A percentile compares a stretch with the other conserved stretches of the same genome.
These are phyloP conservation scores for Noctua janthina DNA, from an alignment of 2,888 invertebrate species.

Conservation along the genomic window DNA sequence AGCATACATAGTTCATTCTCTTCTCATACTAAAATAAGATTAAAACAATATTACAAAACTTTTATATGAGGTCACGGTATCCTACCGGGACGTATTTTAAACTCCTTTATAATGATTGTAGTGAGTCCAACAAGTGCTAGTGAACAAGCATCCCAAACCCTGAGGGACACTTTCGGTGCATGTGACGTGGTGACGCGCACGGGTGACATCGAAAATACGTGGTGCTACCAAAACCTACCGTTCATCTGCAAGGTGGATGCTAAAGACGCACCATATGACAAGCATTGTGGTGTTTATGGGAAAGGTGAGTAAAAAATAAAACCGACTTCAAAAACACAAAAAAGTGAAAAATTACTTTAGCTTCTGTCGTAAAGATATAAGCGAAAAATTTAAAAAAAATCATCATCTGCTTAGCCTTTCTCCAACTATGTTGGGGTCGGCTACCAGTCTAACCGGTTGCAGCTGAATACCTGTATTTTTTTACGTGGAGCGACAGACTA, in stretches of 20 bases:
- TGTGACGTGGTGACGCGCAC: conserved; percentile 74
- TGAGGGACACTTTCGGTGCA: rapidly evolving
- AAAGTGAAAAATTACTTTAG: too few species aligned
- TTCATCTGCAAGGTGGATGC: conserved; percentile 82
- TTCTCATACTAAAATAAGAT: too few species aligned
- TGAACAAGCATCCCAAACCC: background rate
- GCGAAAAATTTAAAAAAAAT: too few species aligned
- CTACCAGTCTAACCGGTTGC: too few species aligned
- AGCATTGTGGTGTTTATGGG: conserved; percentile 74
- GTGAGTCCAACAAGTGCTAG: background rate
- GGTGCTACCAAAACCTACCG: conserved; percentile 69
- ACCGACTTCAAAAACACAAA: too few species aligned
- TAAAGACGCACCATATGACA: conserved; percentile 71
- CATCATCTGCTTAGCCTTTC: too few species aligned
- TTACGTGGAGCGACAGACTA: too few species aligned
- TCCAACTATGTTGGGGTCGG: too few species aligned
- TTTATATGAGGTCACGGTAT: background rate
- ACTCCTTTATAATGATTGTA: conserved; percentile 11
- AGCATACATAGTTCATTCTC: too few species aligned
- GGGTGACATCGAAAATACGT: conserved; percentile 66
- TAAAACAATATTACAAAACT: background rate
- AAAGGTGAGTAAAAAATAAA: conserved; percentile 66
- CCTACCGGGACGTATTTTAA: background rate
- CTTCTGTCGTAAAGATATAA: too few species aligned
- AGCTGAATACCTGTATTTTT: too few species aligned